A percentile compares a stretch with the other conserved stretches of the same genome.
These are phyloP conservation scores for Ptychochromis oligacanthus DNA, from an alignment of 2,113 vertebrate genomes.

Conservation along the genomic window DNA sequence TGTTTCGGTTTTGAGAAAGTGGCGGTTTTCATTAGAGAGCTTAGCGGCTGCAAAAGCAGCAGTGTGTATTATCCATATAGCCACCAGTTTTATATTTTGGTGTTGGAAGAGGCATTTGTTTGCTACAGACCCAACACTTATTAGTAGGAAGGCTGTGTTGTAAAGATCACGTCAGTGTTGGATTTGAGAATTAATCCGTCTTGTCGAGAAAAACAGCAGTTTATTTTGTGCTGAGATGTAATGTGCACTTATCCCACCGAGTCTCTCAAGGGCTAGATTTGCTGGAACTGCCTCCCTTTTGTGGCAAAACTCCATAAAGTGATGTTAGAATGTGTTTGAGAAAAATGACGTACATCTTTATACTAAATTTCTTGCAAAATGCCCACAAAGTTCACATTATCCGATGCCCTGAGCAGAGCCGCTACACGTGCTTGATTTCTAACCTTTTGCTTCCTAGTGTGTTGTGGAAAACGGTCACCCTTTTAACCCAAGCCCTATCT, in stretches of 20 bases:
- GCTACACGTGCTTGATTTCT: not conserved
- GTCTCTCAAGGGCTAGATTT: not conserved
- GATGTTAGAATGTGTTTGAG: accelerated
- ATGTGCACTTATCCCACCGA: not conserved
- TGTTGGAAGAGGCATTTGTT: not conserved
- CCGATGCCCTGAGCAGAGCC: not conserved
- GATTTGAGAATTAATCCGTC: not conserved
- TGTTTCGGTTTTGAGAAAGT: not conserved
- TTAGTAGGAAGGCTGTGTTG: not conserved
- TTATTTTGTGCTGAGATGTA: not conserved
- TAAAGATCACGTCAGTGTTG: not conserved
- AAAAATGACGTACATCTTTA: not conserved
- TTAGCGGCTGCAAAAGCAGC: not conserved
- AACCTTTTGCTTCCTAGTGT: not conserved
- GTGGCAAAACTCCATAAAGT: not conserved
- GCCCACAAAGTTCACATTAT: not conserved
- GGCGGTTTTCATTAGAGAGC: not conserved
- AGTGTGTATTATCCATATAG: not conserved
- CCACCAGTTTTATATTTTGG: accelerated
- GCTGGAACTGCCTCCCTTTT: not conserved
- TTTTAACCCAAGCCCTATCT: not conserved
- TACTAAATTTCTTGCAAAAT: not conserved
- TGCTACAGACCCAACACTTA: not conserved
- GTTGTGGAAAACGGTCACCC: not conserved
- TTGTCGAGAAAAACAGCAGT: not conserved